These are phyloP conservation scores for Psilopsiagon aurifrons DNA, from an alignment of 2,113 vertebrate species.

Conservation along the genomic window DNA sequence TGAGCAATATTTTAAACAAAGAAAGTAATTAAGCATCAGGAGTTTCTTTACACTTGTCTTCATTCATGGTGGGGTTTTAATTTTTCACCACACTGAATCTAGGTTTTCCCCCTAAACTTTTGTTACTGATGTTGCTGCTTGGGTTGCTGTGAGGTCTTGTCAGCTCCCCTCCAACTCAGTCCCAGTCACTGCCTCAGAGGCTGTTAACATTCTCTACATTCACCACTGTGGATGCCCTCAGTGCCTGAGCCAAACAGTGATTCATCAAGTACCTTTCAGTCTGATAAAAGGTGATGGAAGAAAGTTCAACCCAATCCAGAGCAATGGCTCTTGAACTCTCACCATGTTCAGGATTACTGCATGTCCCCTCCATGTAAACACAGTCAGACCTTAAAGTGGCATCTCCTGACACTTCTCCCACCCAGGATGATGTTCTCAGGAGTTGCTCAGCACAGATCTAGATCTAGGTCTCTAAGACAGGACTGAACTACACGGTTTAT, in stretches of 20 bases:
- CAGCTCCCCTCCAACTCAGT: not conserved
- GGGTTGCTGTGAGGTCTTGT: not conserved
- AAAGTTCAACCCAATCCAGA: not conserved
- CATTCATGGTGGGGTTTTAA: not conserved
- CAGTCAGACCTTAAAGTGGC: not conserved
- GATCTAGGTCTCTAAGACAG: not conserved
- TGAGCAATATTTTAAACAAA: not conserved
- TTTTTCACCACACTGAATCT: not conserved
- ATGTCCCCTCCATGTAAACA: accelerated
- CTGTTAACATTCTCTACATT: accelerated
- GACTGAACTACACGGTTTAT: not conserved
- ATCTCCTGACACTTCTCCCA: not conserved
- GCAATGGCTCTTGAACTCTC: accelerated
- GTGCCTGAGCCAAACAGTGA: not conserved
- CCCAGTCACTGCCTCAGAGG: not conserved
- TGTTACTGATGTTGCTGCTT: not conserved
- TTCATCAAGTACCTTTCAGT: not conserved
- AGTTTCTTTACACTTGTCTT: not conserved
- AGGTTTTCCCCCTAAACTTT: accelerated
- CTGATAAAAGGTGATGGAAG: not conserved
- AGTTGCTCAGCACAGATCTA: accelerated
- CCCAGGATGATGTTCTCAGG: accelerated
- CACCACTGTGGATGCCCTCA: not conserved
- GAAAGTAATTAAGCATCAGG: not conserved
- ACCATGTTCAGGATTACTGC: not conserved